A percentile compares a stretch with the other conserved stretches of the same genome.
These are phyloP conservation scores for Sinohyriopsis cumingii DNA, from an alignment of 2,888 invertebrate genomes.

Conservation along the genomic window DNA sequence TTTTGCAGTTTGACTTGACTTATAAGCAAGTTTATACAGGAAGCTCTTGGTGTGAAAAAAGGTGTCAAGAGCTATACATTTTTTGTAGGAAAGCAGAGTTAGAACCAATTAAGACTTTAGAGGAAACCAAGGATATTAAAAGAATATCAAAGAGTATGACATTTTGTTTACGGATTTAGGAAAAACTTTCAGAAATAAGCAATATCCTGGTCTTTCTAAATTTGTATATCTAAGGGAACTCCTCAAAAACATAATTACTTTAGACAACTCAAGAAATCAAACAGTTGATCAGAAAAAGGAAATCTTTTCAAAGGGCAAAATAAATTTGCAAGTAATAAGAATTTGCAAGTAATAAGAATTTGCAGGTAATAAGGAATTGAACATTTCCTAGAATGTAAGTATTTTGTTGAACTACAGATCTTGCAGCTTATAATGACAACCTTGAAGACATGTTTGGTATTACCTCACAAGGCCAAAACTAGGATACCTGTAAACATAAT, in stretches of 20 bases:
- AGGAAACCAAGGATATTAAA: slow-evolving; percentile 1
- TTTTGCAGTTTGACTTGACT: too few relatives aligned
- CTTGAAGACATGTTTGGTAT: slow-evolving; percentile 3
- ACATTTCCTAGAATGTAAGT: background rate
- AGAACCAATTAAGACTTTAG: background rate
- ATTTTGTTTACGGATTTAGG: background rate
- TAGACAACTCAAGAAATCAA: slow-evolving; percentile 9
- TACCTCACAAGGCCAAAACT: background rate
- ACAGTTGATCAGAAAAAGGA: slow-evolving; percentile 7
- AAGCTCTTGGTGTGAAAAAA: slow-evolving; percentile 1
- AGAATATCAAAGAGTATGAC: background rate
- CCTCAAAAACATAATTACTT: slow-evolving; percentile 3
- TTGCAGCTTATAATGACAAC: background rate
- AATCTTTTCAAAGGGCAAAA: background rate
- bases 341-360: background rate
- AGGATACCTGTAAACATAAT: too few relatives aligned
- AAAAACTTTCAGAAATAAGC: background rate
- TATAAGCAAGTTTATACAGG: background rate
- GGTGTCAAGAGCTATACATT: background rate
- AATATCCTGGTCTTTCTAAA: slow-evolving; percentile 1
- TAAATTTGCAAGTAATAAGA: background rate
- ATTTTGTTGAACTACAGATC: slow-evolving; percentile 3
- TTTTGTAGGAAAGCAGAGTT: slow-evolving; percentile 7
- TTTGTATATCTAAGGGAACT: background rate
- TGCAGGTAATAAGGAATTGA: background rate